Evolutionary conservation across 2,113 vertebrate genomes (phyloP), one percentile per base, ranked within the genome.

Genomic region (Hucho hucho): DNA sequence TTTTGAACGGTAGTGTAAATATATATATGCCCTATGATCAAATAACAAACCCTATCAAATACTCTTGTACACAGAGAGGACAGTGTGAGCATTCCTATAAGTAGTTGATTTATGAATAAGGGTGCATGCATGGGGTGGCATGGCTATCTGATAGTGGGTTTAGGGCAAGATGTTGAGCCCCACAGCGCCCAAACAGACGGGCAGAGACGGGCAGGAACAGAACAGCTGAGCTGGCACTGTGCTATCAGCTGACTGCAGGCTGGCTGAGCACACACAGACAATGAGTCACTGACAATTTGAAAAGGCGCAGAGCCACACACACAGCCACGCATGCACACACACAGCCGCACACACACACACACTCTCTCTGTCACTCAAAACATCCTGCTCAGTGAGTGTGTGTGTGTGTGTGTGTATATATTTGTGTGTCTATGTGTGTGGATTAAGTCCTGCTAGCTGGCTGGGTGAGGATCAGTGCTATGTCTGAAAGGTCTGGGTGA

Each of bases 221-320:
- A 89, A 87, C 85, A 86, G 86, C 90, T 90, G 90, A 91, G 86
- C 82, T 86, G 81, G 85, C 80, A 69, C 69, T 75, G 79, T 73
- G 28, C 85, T 80, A 87, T 88, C 91, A 91, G 90, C 85, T 89
- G 90, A 70, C 70, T 81, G 43, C 70, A 70, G 61, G 66, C 64
- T 29, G 32, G 84, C 87, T 80, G 78, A 80, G 79, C 80, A 87
- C 69, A 75, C 78, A 79, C 68, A 63, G 64, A 25, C 47, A 58
- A 22, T 69, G 2, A 58, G 20, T 37, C 14, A 67, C 56, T 6
- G 4, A 28, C 37, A 4, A 64, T 22, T 25, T 22, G 24, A 63
- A 63, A 2, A 25, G 13, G 37, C 2, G 9, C 37, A 43, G 7
- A 43, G 37, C 37, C 37, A 11, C 37, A 43, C 37, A 32, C 6